These are phyloP conservation scores for Agrochola macilenta DNA, from an alignment of 2,888 invertebrate species.

Conservation along the genomic window DNA sequence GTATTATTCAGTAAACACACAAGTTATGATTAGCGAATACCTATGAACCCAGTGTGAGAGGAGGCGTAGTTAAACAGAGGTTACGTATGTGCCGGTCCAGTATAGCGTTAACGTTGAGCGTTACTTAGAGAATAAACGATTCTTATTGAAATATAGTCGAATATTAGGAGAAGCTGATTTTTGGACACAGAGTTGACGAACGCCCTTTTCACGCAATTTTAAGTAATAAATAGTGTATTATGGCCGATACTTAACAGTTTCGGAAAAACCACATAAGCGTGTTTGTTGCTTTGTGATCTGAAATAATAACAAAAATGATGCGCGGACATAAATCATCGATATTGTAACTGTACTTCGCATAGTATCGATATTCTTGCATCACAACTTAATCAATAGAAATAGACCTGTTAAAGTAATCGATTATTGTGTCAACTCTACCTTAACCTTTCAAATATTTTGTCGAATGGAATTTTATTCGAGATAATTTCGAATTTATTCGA, in stretches of 20 bases:
- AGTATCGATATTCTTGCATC: neutral
- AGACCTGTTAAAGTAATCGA: neutral
- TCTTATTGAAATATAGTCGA: slow-evolving; percentile 53
- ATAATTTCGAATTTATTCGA: neutral
- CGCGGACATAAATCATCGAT: neutral
- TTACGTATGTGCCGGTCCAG: slow-evolving; percentile 63
- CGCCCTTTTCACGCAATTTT: neutral
- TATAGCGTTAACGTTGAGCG: slow-evolving; percentile 55
- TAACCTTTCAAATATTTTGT: too few relatives aligned
- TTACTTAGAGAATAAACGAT: slow-evolving; percentile 52
- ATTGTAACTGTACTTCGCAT: neutral
- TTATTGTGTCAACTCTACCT: neutral
- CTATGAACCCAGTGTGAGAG: slow-evolving; percentile 22
- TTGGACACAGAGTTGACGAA: slow-evolving; percentile 34
- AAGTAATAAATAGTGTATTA: neutral
- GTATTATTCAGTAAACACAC: slow-evolving; percentile 37
- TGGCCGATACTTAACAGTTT: neutral
- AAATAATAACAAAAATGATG: neutral
- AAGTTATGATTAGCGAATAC: neutral
- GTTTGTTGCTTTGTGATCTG: neutral
- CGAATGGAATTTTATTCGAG: neutral
- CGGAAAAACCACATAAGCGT: neutral
- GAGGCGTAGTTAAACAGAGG: slow-evolving; percentile 26
- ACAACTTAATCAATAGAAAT: neutral
- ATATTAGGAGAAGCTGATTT: slow-evolving; percentile 50